Evolutionary conservation across 2,888 invertebrate species (phyloP), one percentile per base, ranked within the genome.

Genomic region (Lasius platythorax): DNA sequence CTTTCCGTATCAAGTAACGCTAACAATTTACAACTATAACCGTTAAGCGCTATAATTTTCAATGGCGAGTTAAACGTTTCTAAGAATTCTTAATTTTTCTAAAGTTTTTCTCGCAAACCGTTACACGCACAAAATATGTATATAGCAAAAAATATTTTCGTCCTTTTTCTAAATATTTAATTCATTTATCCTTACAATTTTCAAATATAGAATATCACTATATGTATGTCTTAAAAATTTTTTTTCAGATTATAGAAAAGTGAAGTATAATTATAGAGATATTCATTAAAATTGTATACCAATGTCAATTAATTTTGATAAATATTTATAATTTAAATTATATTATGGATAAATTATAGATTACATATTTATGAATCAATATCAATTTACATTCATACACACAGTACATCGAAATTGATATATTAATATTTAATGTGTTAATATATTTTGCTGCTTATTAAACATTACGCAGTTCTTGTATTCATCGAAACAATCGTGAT

Each of bases 381-480:
- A 73, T 73, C 18, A 58, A 73, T 28, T 58, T 23, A 18, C 2
- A 75, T 75, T 72, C 23, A 56, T 53, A 53, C 53, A 53, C 8
- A 53, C 6, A 53, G 8, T n/a, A 8, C 46, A 75, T 64, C 46
- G 50, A 23, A 33, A 40, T 75, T n/a, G 37, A 37, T 33, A 15
- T n/a, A 64, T 75, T 64, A 64, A 75, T 30, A 43, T 64, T 64
- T 64, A 33, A 67, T 67, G 23, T 23, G 12, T 40, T 23, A 43
- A 75, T 40, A 66, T 6, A 66, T 64, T 64, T 46, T 46, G 15
- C n/a, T 75, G 12, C 53, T 66, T 73, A 37, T 40, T 76, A 67
- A 76, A 37, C 23, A 23, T 76, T 18, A 8, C 30, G 12, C n/a
- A 6, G 8, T 28, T 67, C 37, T 76, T 6, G 15, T 33, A 46